A percentile compares a stretch with the other conserved stretches of the same genome.
These are phyloP conservation scores for Mystacornis crossleyi DNA, from an alignment of 2,113 vertebrate genomes.

Conservation along the genomic window DNA sequence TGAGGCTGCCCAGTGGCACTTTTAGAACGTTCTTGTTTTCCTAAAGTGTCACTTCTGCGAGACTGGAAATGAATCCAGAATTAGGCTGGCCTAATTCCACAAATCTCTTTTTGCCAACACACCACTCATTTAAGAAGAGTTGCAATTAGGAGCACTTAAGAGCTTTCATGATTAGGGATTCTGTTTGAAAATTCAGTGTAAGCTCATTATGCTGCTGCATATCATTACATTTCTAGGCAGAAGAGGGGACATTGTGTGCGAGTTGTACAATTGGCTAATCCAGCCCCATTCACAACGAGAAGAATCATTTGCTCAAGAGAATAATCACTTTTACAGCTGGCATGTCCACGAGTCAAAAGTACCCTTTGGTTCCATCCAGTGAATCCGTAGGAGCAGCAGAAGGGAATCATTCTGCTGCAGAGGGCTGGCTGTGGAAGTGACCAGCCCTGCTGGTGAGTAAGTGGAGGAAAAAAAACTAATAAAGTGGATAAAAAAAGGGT, in stretches of 20 bases:
- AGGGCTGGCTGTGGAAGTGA: background rate
- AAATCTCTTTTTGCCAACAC: background rate
- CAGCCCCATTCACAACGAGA: background rate
- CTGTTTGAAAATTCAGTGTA: slow-evolving; percentile 10
- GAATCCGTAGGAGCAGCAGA: background rate
- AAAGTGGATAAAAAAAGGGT: background rate
- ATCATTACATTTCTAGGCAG: background rate
- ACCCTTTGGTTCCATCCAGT: background rate
- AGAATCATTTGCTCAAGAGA: background rate
- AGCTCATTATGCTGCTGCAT: background rate
- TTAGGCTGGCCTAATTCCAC: background rate
- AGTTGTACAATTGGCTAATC: background rate
- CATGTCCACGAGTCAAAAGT: background rate
- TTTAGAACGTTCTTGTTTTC: background rate
- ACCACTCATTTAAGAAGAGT: background rate
- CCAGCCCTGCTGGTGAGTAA: background rate
- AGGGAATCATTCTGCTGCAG: background rate
- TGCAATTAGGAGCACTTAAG: slow-evolving; percentile 2
- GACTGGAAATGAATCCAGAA: background rate
- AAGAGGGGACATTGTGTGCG: background rate
- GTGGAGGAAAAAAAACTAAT: background rate
- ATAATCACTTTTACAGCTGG: background rate
- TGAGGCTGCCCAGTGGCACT: background rate
- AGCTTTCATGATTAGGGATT: background rate
- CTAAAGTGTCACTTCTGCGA: background rate